These are phyloP conservation scores for Typhlichthys eigenmanni DNA, from an alignment of 2,797 vertebrate genomes.

Conservation along the genomic window DNA sequence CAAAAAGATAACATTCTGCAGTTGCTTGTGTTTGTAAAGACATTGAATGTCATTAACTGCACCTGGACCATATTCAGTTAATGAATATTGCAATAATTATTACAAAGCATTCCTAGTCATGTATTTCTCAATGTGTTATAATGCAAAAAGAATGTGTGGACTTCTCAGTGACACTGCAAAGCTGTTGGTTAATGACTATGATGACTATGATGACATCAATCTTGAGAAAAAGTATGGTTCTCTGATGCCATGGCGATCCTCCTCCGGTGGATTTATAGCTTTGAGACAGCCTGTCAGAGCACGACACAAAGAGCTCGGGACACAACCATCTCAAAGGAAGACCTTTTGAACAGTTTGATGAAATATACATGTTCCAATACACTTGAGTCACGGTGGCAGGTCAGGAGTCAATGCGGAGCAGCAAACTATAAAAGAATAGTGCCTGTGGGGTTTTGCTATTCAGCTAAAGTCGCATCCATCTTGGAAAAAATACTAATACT, in stretches of 20 bases:
- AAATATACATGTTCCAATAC: slow-evolving; percentile 58
- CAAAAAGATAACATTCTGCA: background rate
- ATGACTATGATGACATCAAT: slow-evolving; percentile 8
- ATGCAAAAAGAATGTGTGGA: background rate
- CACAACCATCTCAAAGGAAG: slow-evolving; percentile 27
- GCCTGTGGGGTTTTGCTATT: slow-evolving; percentile 5
- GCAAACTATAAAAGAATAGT: slow-evolving; percentile 17
- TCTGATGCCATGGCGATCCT: slow-evolving; percentile 25
- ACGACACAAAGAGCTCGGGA: slow-evolving; percentile 29
- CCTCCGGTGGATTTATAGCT: slow-evolving; percentile 10
- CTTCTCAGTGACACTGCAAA: too few species aligned
- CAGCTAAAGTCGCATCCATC: slow-evolving; percentile 4
- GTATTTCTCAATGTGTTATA: background rate
- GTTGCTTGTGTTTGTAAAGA: background rate
- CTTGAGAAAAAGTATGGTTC: slow-evolving; percentile 12
- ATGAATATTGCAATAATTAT: background rate
- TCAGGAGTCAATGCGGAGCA: slow-evolving; percentile 21
- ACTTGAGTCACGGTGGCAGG: slow-evolving; percentile 39
- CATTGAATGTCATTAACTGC: background rate
- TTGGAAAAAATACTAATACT: slow-evolving; percentile 13
- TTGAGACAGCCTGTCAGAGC: slow-evolving; percentile 39
- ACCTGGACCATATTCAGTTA: background rate
- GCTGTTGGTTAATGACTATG: background rate
- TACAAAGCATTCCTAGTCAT: background rate
- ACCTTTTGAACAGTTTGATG: slow-evolving; percentile 50